Percentiles rank a stretch among this genome's conserved stretches.
Conservation (phyloP, 53 echinoderm and acorn worm genomes). For the Temnopleurus reevesii region DNA sequence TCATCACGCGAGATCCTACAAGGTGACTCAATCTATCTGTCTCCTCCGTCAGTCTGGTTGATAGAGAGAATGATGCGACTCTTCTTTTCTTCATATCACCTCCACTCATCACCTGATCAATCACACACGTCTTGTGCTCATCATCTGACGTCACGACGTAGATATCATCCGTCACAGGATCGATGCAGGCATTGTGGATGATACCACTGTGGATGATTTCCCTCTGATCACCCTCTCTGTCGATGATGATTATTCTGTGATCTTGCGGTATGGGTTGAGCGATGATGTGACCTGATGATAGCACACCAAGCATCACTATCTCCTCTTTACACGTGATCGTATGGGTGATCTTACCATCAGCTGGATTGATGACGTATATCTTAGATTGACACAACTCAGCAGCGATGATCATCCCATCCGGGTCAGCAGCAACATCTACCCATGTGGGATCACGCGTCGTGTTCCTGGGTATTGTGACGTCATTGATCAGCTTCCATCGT, state of each 20-base stretch:
- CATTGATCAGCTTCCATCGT: not conserved
- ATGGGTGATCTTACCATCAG: not conserved
- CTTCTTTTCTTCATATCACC: not conserved
- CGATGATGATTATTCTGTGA: not conserved
- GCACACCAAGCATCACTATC: not conserved
- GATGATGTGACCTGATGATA: not conserved
- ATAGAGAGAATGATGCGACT: not conserved
- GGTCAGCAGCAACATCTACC: conserved; percentile 3
- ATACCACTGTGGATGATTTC: not conserved
- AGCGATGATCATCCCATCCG: conserved; percentile 13
- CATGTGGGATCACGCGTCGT: not conserved
- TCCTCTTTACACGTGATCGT: conserved; percentile 3
- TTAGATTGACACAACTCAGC: not conserved
- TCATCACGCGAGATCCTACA: not conserved
- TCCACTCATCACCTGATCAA: not conserved
- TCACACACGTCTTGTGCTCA: too few species aligned
- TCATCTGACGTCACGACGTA: conserved; percentile 22
- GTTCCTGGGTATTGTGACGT: conserved; percentile 29
- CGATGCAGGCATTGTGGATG: not conserved
- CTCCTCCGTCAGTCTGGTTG: not conserved
- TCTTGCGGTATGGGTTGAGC: not conserved
- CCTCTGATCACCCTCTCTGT: not conserved
- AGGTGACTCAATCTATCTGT: not conserved
- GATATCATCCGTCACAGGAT: conserved; percentile 30
- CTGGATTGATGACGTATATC: conserved; percentile 27